A percentile compares a stretch with the other conserved stretches of the same genome.
These are phyloP conservation scores for Ctenicera cuprea DNA, from an alignment of 2,888 invertebrate genomes.

Conservation along the genomic window DNA sequence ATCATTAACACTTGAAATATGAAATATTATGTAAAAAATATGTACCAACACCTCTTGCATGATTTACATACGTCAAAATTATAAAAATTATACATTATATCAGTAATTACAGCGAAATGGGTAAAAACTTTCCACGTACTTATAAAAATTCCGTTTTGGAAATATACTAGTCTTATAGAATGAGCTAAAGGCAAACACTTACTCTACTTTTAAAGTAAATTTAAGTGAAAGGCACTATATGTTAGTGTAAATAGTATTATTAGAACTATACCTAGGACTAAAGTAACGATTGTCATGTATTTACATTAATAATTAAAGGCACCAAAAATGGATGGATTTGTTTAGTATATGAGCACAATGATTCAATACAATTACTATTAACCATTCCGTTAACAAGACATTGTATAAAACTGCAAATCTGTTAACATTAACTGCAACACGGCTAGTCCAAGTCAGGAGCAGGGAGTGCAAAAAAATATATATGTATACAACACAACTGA, in stretches of 20 bases:
- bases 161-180: slow-evolving; percentile 52
- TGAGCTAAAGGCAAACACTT: slow-evolving; percentile 53
- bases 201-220: slow-evolving; percentile 49
- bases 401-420: slow-evolving; percentile 45
- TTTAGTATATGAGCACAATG: slow-evolving; percentile 69
- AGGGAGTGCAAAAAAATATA: slow-evolving; percentile 53
- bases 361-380: slow-evolving; percentile 49
- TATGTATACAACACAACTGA: slow-evolving; percentile 28
- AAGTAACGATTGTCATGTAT: slow-evolving; percentile 66
- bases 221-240: slow-evolving; percentile 64
- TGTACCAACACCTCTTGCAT: slow-evolving; percentile 43
- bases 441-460: slow-evolving; percentile 50
- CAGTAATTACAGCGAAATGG: slow-evolving; percentile 33
- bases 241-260: slow-evolving; percentile 61
- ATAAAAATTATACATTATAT: slow-evolving; percentile 38
- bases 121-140: slow-evolving; percentile 42
- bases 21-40: slow-evolving; percentile 40
- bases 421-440: slow-evolving; percentile 50
- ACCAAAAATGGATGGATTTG: slow-evolving; percentile 72
- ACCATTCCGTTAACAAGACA: slow-evolving; percentile 46
- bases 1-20: slow-evolving; percentile 28
- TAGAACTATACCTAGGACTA: slow-evolving; percentile 51
- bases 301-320: slow-evolving; percentile 68
- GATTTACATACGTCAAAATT: slow-evolving; percentile 39
- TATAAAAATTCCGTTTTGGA: slow-evolving; percentile 52